Conservation (phyloP, 2,113 vertebrate species). For the Microtus ochrogaster region DNA sequence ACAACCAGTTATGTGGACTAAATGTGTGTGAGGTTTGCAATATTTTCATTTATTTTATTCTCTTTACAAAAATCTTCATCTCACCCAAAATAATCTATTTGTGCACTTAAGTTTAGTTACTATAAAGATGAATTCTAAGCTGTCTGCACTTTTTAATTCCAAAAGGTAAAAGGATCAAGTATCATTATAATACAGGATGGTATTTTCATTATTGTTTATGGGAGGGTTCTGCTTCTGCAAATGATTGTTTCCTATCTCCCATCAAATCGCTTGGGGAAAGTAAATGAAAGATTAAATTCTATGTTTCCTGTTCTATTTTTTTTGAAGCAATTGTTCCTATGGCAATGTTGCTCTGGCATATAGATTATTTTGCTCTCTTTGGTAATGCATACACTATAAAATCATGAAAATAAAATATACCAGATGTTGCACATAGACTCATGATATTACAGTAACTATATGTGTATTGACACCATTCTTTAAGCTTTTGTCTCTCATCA, state of each 20-base stretch:
- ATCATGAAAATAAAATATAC: conserved; percentile 64
- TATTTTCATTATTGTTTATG: conserved; percentile 63
- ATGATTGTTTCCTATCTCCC: conserved; percentile 55
- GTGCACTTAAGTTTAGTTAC: not conserved
- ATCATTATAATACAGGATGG: conserved; percentile 44
- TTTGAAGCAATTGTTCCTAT: conserved; percentile 22
- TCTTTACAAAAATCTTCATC: not conserved
- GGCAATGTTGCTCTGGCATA: conserved; percentile 48
- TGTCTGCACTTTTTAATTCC: conserved; percentile 9
- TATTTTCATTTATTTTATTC: not conserved
- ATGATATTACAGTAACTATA: conserved; percentile 1
- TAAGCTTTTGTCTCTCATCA: not conserved
- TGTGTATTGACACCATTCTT: not conserved
- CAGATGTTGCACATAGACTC: conserved; percentile 52
- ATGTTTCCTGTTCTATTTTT: conserved; percentile 47
- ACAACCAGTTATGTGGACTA: not conserved
- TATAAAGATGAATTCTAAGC: not conserved
- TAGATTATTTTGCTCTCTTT: conserved; percentile 55
- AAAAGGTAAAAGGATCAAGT: not conserved
- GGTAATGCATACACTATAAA: conserved; percentile 54
- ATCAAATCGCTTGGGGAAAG: conserved; percentile 16
- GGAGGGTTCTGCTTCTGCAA: conserved; percentile 47
- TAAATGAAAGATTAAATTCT: conserved; percentile 63
- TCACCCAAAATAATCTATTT: not conserved
- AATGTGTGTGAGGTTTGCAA: not conserved